A percentile compares a stretch with the other conserved stretches of the same genome.
Evolutionary conservation across 2,888 invertebrate genomes (phyloP).

Genomic region (Fragum sueziense): DNA sequence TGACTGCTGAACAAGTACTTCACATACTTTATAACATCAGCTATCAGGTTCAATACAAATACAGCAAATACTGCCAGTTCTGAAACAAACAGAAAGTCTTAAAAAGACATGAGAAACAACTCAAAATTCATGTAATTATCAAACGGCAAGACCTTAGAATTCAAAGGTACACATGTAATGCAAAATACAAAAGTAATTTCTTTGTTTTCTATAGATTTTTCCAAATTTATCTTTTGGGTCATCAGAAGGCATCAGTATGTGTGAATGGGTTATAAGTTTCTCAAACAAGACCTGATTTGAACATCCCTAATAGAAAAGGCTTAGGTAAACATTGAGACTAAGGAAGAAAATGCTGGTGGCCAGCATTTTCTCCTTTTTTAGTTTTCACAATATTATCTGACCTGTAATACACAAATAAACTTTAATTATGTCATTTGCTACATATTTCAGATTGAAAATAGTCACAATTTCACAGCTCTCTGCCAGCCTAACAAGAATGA

Average conservation of each 20-base stretch:
- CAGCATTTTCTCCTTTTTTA: not conserved
- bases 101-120: not conserved
- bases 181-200: not conserved
- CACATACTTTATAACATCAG: slow-evolving; percentile 66
- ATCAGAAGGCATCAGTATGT: too few relatives aligned
- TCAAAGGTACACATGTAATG: not conserved
- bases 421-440: not conserved
- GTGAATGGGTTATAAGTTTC: too few relatives aligned
- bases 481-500: not conserved
- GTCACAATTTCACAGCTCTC: not conserved
- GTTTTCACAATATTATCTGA: not conserved
- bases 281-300: too few relatives aligned
- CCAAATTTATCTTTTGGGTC: not conserved
- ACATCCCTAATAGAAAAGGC: too few relatives aligned
- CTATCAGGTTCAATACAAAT: slow-evolving; percentile 61
- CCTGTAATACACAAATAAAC: not conserved
- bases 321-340: too few relatives aligned
- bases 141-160: not conserved
- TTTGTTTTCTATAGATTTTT: not conserved
- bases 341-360: too few relatives aligned
- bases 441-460: too few relatives aligned
- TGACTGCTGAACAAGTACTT: slow-evolving; percentile 64
- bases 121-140: not conserved
- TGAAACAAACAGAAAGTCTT: slow-evolving; percentile 53
- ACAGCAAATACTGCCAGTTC: slow-evolving; percentile 61